Evolutionary conservation across 2,113 vertebrate species (phyloP), one percentile per base, ranked within the genome.

Genomic region (Anolis sagrei): DNA sequence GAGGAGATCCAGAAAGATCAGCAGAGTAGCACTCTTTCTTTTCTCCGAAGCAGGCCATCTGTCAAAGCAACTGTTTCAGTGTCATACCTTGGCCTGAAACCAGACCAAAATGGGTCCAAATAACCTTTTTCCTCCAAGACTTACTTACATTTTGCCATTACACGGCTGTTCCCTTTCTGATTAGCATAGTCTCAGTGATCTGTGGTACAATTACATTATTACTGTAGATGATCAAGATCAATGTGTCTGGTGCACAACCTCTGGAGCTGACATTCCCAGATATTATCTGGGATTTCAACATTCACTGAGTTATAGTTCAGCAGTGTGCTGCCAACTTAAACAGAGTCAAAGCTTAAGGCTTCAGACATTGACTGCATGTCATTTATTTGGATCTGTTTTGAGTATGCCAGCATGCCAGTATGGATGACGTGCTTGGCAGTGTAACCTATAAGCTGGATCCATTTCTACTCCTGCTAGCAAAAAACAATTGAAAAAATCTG

Each of bases 301-400:
- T 62, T 79, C 61, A 79, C 34, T 62, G 2, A 79, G 58, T 44
- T 44, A 44, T 44, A 44, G 39, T 34, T 44, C 2, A 64, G 3
- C 25, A 34, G 77, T 36, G 58, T 34, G 58, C 54, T 79, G 58
- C 36, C 77, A 79, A 64, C 27, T 64, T 64, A 79, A 79, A 79
- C 25, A 29, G 21, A 76, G 48, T 76, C 74, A 51, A 51, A 76
- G 9, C 74, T 51, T 76, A 48, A 79, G 32, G 58, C 34, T 44
- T 39, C 77, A 79, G 61, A 79, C 34, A 39, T 64, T 10, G 36
- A 21, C 25, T 32, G 25, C 48, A 79, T n/a, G 34, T 51, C 76
- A 58, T 39, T 62, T 64, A 44, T 79, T 79, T 79, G 11, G 34
- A 39, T 27, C 39, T 21, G 25, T 16, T 61, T 78, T 61, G 21